Conservation (phyloP, 92 coral and sea anemone species). For the Actinostola sp. region DNA sequence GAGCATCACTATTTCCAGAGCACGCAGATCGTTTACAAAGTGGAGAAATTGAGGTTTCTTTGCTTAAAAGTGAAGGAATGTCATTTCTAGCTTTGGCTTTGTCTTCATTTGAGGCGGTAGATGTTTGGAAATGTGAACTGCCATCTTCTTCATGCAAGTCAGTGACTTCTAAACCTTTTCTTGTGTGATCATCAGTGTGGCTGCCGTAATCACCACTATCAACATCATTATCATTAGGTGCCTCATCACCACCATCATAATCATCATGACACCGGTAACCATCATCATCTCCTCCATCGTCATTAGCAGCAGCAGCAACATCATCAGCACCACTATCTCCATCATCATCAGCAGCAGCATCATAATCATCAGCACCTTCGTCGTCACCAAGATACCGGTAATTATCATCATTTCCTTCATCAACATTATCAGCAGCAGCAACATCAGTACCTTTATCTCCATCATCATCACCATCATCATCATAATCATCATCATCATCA, state of each 20-base stretch:
- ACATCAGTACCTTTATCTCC: neutral
- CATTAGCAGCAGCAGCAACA: neutral
- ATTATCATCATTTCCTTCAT: too few relatives aligned
- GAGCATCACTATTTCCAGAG: neutral
- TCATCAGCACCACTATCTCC: neutral
- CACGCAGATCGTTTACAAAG: neutral
- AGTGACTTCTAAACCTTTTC: too few relatives aligned
- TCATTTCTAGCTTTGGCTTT: too few relatives aligned
- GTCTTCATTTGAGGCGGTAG: too few relatives aligned
- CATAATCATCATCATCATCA: neutral
- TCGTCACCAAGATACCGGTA: neutral
- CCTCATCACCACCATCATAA: neutral
- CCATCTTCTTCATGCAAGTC: too few relatives aligned
- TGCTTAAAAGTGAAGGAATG: too few relatives aligned
- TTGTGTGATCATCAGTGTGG: too few relatives aligned
- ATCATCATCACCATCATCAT: neutral
- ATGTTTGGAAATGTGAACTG: too few relatives aligned
- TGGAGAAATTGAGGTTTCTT: too few relatives aligned
- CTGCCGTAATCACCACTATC: too few relatives aligned
- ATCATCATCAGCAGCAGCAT: neutral
- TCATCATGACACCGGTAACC: neutral
- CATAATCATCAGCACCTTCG: neutral
- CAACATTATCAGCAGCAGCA: slow-evolving; percentile 2
- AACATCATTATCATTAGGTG: too few relatives aligned
- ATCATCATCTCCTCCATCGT: neutral